Conservation (phyloP, 2,797 vertebrate genomes). For the Microhierax caerulescens region DNA sequence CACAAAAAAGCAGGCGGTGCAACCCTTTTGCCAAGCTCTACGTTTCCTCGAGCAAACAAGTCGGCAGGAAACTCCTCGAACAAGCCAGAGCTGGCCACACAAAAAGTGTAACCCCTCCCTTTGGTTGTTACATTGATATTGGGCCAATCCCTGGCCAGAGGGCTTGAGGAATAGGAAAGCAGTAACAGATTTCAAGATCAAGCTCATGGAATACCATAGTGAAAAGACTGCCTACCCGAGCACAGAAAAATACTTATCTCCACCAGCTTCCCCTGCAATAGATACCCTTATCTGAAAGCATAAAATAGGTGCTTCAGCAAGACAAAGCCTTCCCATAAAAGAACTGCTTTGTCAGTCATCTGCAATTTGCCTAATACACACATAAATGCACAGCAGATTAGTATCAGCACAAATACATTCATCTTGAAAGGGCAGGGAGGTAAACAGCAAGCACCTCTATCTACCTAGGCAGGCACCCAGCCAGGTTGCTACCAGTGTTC, state of each 20-base stretch:
- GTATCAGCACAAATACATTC: background rate
- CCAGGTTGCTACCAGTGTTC: background rate
- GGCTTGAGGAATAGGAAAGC: background rate
- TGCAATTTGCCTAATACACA: background rate
- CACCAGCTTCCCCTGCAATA: background rate
- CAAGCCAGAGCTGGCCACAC: slow-evolving; percentile 56
- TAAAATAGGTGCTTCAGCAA: background rate
- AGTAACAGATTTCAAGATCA: background rate
- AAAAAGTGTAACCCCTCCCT: slow-evolving; percentile 24
- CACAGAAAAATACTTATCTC: background rate
- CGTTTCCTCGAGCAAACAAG: background rate
- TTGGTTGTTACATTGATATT: background rate
- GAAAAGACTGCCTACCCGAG: background rate
- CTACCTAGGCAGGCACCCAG: background rate
- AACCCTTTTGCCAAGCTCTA: background rate
- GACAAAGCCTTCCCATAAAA: background rate
- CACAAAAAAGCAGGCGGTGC: background rate
- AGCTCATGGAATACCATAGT: background rate
- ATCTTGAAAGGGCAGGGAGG: background rate
- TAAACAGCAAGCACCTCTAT: background rate
- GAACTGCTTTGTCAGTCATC: background rate
- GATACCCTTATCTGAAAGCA: background rate
- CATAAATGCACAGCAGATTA: background rate
- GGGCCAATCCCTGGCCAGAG: slow-evolving; percentile 41
- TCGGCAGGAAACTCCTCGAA: slow-evolving; percentile 25